A percentile compares a stretch with the other conserved stretches of the same genome.
Evolutionary conservation across 2,797 vertebrate genomes (phyloP).

Genomic region (Chromobotia macracanthus): DNA sequence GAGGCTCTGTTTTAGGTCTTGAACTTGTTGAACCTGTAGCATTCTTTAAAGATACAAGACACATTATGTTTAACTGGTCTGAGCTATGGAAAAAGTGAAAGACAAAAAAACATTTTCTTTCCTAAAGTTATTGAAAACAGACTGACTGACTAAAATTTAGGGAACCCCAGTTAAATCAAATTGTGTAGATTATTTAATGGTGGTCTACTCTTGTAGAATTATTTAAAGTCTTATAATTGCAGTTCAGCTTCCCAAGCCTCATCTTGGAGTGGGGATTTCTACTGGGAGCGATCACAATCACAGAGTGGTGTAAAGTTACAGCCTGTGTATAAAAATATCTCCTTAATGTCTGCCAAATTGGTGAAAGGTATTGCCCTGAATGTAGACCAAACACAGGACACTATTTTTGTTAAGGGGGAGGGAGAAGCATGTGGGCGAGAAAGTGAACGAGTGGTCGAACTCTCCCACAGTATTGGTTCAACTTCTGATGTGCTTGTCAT

Average conservation of each 20-base stretch:
- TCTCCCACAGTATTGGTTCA: constrained; percentile 32
- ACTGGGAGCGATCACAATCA: constrained; percentile 88
- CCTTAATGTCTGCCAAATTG: constrained; percentile 89
- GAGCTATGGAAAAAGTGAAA: constrained; percentile 1
- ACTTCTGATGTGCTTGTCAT: constrained; percentile 36
- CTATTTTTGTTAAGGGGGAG: constrained; percentile 75
- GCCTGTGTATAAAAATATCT: constrained; percentile 86
- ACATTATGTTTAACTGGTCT: background rate
- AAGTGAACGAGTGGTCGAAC: constrained; percentile 26
- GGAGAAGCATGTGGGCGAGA: constrained; percentile 57
- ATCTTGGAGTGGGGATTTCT: constrained; percentile 84
- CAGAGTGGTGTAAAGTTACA: constrained; percentile 86
- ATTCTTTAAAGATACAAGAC: background rate
- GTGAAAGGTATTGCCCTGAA: constrained; percentile 84
- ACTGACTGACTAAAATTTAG: constrained; percentile 81
- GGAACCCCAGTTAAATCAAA: constrained; percentile 84
- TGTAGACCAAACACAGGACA: constrained; percentile 81
- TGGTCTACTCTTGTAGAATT: constrained; percentile 91
- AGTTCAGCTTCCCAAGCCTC: constrained; percentile 79
- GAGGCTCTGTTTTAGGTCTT: too few species aligned
- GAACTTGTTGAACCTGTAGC: background rate
- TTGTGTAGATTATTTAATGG: constrained; percentile 88
- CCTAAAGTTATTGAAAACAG: constrained; percentile 76
- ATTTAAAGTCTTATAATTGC: constrained; percentile 94
- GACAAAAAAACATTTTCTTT: constrained; percentile 36